phyloP scores from a whole-genome alignment of 1,140 invertebrate species.

The Asbolus verrucosus region DNA sequence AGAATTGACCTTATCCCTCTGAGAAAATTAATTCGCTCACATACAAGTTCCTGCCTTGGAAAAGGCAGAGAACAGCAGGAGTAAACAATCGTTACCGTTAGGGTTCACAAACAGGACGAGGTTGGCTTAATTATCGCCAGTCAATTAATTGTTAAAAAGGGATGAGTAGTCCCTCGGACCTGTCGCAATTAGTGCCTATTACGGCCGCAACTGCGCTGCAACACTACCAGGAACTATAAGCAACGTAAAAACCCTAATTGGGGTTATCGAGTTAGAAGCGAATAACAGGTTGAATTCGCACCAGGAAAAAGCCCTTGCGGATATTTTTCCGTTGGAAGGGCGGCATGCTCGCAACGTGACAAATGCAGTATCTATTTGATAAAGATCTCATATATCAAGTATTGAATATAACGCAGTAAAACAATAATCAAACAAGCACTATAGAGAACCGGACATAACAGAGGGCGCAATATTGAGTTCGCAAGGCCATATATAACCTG shows the following conservation, averaged over 20 bases:
- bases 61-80: slow-evolving; percentile 1
- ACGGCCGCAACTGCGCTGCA: slow-evolving; percentile 45
- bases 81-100: slow-evolving; percentile 27
- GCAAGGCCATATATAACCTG: slow-evolving; percentile 54
- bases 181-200: slow-evolving; percentile 60
- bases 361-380: slow-evolving; percentile 46
- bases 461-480: slow-evolving; percentile 53
- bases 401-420: slow-evolving; percentile 51
- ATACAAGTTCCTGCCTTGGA: background rate
- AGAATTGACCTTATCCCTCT: background rate
- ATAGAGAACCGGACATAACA: slow-evolving; percentile 53
- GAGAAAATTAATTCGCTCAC: background rate
- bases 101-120: slow-evolving; percentile 50
- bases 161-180: slow-evolving; percentile 52
- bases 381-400: slow-evolving; percentile 52
- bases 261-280: slow-evolving; percentile 16
- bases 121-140: slow-evolving; percentile 64
- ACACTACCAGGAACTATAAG: background rate
- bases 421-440: slow-evolving; percentile 55
- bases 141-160: slow-evolving; percentile 64
- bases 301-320: background rate
- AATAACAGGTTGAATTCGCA: slow-evolving; percentile 17
- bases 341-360: background rate
- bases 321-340: background rate
- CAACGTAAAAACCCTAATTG: slow-evolving; percentile 23